These are phyloP conservation scores for Margarornis squamiger DNA, from an alignment of 2,797 vertebrate genomes.

Conservation along the genomic window DNA sequence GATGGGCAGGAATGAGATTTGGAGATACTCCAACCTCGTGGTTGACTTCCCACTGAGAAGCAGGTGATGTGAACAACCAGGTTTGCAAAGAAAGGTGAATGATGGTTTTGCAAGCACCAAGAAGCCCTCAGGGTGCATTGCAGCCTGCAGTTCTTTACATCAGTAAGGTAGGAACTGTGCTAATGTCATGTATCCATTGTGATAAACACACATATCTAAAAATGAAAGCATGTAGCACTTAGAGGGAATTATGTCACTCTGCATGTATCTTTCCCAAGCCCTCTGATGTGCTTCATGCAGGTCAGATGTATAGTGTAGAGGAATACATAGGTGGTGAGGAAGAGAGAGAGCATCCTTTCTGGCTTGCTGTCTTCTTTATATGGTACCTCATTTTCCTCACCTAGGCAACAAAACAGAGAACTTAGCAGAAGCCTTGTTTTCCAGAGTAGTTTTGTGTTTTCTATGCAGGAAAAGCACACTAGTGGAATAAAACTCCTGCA, in stretches of 20 bases:
- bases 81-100: background rate
- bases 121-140: background rate
- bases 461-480: background rate
- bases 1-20: background rate
- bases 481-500: background rate
- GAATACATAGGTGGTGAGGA: background rate
- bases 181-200: background rate
- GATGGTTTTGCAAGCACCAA: background rate
- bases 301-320: background rate
- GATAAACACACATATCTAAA: background rate
- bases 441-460: background rate
- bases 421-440: background rate
- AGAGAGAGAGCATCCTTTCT: background rate
- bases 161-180: background rate
- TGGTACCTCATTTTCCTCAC: background rate
- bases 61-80: fast-evolving
- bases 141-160: background rate
- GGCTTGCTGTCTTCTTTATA: background rate
- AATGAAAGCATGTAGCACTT: background rate
- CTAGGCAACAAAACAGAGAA: background rate
- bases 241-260: background rate
- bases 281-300: background rate
- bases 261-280: background rate
- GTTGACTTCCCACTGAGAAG: background rate
- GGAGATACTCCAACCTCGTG: background rate